Percentiles rank a stretch among this genome's conserved stretches.
Evolutionary conservation across 2,113 vertebrate species (phyloP).

Genomic region (Paramisgurnus dabryanus): DNA sequence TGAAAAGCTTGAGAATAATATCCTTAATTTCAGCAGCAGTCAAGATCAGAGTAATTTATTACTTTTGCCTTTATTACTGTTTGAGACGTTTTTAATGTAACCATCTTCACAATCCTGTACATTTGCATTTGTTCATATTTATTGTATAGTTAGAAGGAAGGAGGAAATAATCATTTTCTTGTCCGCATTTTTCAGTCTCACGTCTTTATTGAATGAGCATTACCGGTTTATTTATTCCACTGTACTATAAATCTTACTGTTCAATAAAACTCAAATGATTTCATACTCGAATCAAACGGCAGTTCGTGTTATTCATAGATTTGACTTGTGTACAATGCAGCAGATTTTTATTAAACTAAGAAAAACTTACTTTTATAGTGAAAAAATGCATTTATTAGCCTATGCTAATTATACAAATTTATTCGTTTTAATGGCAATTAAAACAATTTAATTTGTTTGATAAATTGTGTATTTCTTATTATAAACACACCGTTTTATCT

Average conservation of each 20-base stretch:
- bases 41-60: slow-evolving; percentile 84
- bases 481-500: background rate
- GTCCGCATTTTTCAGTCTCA: slow-evolving; percentile 70
- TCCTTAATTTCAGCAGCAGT: slow-evolving; percentile 69
- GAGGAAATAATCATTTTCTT: slow-evolving; percentile 69
- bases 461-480: background rate
- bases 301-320: slow-evolving; percentile 34
- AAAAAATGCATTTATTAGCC: background rate
- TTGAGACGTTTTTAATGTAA: slow-evolving; percentile 69
- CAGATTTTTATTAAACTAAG: background rate
- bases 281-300: slow-evolving; percentile 80
- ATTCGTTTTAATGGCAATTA: background rate
- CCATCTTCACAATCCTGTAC: slow-evolving; percentile 68
- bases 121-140: slow-evolving; percentile 85
- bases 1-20: slow-evolving; percentile 27
- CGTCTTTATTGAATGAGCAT: slow-evolving; percentile 78
- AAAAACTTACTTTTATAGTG: background rate
- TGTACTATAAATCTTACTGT: slow-evolving; percentile 86
- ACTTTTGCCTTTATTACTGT: slow-evolving; percentile 61
- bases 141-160: slow-evolving; percentile 75
- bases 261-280: slow-evolving; percentile 92
- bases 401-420: background rate
- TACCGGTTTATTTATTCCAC: slow-evolving; percentile 96
- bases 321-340: background rate
- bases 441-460: background rate